Base-by-base conservation (phyloP, 2,113 vertebrate species). In the Vicugna pacos region DNA sequence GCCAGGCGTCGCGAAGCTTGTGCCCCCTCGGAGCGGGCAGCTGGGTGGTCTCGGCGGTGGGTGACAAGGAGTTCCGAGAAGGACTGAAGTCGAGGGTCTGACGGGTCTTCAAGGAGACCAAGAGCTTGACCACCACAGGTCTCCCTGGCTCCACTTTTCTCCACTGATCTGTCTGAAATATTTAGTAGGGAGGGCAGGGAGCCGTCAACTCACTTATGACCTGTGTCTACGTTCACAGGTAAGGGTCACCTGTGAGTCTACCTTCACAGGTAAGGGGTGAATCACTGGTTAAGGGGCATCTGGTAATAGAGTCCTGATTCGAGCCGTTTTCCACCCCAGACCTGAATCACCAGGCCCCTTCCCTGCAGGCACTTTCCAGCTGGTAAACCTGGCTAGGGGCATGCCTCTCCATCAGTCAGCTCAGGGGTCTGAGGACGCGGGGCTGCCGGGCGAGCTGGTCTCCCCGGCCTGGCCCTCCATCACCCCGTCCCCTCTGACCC, bases 161-260 rank as follows among this genome's bases (percentile, higher is more conserved):
- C 38, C 52, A 17, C 93, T 72, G 65, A 52, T 46, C 91, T 30
- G 38, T 52, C 75, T 62, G 83, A 28, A 32, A 8, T 28, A 11
- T 6, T 65, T 20, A 75, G 72, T 38, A 52, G 92, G 87, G 91
- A 24, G 90, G 94, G 97, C 65, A 32, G 94, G 83, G 89, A 46
- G 56, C 86, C 22, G 86, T 86, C 86, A 7, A 11, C 93, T 93
- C 83, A 67, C 89, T 95, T 17, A 83, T 69, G 81, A 3, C 94
- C 95, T 94, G 89, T 95, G 96, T 97, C 95, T 97, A 5, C 85
- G 0, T 95, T 93, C 94, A 95, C 96, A 97, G 97, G 97, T 96
- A 97, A 97, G 97, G 95, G 89, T 89, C 94, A 88, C 96, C 94
- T 94, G 96, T 85, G 96, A 89, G 90, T 77, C 96, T 89, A 5